A percentile compares a stretch with the other conserved stretches of the same genome.
phyloP scores from a whole-genome alignment of 2,113 vertebrate genomes.

The Campylomormyrus tamandua region DNA sequence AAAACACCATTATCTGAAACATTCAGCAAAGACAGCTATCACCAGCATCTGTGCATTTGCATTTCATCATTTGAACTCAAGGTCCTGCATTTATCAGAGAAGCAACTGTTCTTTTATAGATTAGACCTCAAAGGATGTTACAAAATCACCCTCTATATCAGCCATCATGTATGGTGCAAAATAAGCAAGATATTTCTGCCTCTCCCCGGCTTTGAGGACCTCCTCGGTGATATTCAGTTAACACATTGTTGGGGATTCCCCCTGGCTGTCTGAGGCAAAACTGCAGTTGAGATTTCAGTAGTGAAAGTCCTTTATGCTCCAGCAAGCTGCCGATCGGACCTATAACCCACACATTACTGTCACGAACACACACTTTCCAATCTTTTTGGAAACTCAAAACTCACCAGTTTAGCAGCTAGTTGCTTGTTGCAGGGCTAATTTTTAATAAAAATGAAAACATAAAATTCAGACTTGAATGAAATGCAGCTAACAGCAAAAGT shows the following conservation, averaged over 20 bases:
- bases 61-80: background rate
- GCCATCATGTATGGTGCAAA: background rate
- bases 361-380: conserved; percentile 31
- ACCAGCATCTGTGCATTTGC: background rate
- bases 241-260: conserved; percentile 18
- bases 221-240: conserved; percentile 19
- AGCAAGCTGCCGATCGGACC: background rate
- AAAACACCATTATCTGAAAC: background rate
- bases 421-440: background rate
- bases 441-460: background rate
- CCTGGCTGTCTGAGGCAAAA: background rate
- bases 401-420: background rate
- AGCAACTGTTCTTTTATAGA: background rate
- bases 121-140: background rate
- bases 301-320: conserved; percentile 26
- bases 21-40: background rate
- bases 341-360: conserved; percentile 27
- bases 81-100: background rate
- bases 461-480: background rate
- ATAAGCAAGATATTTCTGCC: background rate
- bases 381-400: conserved; percentile 31
- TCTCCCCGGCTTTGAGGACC: background rate
- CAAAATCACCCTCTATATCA: background rate
- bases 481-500: background rate
- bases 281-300: conserved; percentile 15